phyloP scores from a whole-genome alignment of 2,888 invertebrate species.

The Tetramorium bicarinatum region DNA sequence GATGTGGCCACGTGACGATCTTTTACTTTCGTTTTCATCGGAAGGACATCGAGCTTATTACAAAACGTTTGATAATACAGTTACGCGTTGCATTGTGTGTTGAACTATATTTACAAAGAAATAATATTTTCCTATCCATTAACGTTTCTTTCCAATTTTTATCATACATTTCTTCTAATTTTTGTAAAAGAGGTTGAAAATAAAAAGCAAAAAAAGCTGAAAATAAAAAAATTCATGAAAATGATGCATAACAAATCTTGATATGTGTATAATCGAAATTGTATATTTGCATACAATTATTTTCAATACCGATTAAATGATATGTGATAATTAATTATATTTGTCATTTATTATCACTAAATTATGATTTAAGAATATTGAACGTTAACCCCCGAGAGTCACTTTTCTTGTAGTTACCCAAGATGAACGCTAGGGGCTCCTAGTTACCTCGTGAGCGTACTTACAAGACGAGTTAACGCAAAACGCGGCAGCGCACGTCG shows the following conservation, averaged over 20 bases:
- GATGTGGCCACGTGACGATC: slow-evolving; percentile 78
- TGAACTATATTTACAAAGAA: not conserved
- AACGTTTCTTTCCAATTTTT: not conserved
- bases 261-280: not conserved
- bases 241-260: not conserved
- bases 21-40: slow-evolving; percentile 67
- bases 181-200: not conserved
- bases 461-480: slow-evolving; percentile 39
- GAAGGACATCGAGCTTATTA: slow-evolving; percentile 64
- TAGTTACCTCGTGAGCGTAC: slow-evolving; percentile 39
- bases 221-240: not conserved
- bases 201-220: too few relatives aligned
- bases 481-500: slow-evolving; percentile 74
- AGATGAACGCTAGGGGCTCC: slow-evolving; percentile 24
- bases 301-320: not conserved
- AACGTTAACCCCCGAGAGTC: not conserved
- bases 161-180: not conserved
- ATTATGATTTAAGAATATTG: not conserved
- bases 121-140: not conserved
- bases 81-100: not conserved
- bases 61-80: not conserved
- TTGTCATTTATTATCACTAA: not conserved
- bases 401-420: slow-evolving; percentile 24
- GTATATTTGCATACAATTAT: not conserved
- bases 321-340: not conserved